Conservation (phyloP, 2,113 vertebrate genomes). For the Dissostichus mawsoni region DNA sequence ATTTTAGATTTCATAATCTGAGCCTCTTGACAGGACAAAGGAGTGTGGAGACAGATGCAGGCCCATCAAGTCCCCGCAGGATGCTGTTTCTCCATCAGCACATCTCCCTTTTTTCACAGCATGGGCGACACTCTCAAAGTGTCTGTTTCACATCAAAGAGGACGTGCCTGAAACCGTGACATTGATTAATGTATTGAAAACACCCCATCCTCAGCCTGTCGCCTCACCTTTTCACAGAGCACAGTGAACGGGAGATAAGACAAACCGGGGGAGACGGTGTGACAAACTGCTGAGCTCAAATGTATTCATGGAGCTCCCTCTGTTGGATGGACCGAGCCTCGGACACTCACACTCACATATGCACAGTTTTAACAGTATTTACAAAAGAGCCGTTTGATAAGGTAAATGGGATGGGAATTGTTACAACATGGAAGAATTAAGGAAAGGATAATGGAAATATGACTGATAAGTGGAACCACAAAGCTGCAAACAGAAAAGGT, state of each 20-base stretch:
- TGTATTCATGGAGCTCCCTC: conserved; percentile 75
- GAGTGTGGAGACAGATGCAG: conserved; percentile 70
- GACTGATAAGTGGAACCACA: background rate
- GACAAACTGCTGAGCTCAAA: conserved; percentile 49
- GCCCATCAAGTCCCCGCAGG: conserved; percentile 76
- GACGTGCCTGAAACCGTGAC: conserved; percentile 72
- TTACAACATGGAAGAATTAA: background rate
- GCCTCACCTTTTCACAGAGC: conserved; percentile 75
- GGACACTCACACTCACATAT: background rate
- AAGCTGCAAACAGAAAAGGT: conserved; percentile 2
- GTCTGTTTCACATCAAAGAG: conserved; percentile 87
- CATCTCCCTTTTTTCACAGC: conserved; percentile 78
- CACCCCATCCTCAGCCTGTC: conserved; percentile 71
- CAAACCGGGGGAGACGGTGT: conserved; percentile 25
- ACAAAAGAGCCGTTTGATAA: background rate
- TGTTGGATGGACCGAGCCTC: conserved; percentile 46
- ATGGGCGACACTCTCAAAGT: conserved; percentile 72
- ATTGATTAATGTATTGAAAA: conserved; percentile 81
- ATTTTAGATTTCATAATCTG: conserved; percentile 35
- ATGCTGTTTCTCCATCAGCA: conserved; percentile 85
- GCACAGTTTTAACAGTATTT: background rate
- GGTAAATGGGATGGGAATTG: background rate
- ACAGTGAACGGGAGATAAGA: conserved; percentile 70
- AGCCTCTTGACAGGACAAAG: conserved; percentile 66
- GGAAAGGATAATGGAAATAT: background rate